Conservation (phyloP, 2,113 vertebrate genomes). For the Equus quagga region DNA sequence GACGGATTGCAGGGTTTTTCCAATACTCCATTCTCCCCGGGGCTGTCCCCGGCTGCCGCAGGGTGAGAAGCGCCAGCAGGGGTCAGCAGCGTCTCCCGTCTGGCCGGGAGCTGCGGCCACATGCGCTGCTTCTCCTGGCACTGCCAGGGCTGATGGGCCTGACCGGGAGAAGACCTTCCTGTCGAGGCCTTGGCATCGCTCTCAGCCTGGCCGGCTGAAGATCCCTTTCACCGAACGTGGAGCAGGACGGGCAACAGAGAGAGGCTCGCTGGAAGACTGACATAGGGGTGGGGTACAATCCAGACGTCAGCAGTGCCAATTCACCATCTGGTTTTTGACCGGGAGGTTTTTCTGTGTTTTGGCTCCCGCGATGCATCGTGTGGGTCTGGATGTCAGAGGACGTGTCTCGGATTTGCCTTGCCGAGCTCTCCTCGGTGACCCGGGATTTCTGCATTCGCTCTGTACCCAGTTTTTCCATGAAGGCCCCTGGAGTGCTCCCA, state of each 20-base stretch:
- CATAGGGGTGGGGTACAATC: not conserved
- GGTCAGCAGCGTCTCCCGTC: slow-evolving; percentile 58
- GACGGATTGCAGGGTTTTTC: slow-evolving; percentile 52
- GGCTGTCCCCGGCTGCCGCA: not conserved
- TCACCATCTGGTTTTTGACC: not conserved
- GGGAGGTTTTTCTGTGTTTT: not conserved
- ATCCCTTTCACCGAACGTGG: not conserved
- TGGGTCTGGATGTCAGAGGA: not conserved
- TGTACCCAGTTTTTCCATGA: not conserved
- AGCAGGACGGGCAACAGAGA: not conserved
- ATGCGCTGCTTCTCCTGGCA: not conserved
- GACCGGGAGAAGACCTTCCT: not conserved
- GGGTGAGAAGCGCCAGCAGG: slow-evolving; percentile 49
- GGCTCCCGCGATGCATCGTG: not conserved
- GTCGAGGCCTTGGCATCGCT: not conserved
- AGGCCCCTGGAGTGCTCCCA: not conserved
- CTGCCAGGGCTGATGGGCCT: not conserved
- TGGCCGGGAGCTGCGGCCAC: not conserved
- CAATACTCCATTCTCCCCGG: not conserved
- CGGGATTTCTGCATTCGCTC: not conserved
- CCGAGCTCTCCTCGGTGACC: not conserved
- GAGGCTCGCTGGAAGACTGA: not conserved
- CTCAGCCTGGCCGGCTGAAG: not conserved
- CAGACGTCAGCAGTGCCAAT: not conserved
- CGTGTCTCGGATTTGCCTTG: not conserved